Conservation (phyloP, 2,888 invertebrate species). For the Petrophora chlorosata region DNA sequence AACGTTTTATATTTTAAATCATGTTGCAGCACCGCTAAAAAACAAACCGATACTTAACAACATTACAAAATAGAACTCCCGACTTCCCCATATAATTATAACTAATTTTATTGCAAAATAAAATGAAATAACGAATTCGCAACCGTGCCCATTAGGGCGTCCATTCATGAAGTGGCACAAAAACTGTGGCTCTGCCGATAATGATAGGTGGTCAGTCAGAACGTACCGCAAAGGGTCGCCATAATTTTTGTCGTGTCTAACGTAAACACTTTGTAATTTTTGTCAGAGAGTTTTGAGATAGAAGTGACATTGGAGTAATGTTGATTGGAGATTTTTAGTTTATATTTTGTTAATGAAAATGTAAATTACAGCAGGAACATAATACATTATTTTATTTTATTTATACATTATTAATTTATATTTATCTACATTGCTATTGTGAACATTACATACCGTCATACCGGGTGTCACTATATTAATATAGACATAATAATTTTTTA, state of each 20-base stretch:
- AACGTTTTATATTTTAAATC: too few relatives aligned
- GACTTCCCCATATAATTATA: slow-evolving; percentile 26
- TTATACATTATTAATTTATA: too few relatives aligned
- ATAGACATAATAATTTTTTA: too few relatives aligned
- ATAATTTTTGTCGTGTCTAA: slow-evolving; percentile 72
- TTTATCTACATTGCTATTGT: too few relatives aligned
- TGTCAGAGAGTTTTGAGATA: slow-evolving; percentile 45
- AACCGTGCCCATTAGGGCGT: slow-evolving; percentile 56
- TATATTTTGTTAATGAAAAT: too few relatives aligned
- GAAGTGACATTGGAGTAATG: too few relatives aligned
- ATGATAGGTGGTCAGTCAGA: slow-evolving; percentile 64
- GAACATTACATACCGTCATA: too few relatives aligned
- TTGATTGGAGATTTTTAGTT: too few relatives aligned
- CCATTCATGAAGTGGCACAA: slow-evolving; percentile 71
- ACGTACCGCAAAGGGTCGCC: slow-evolving; percentile 62
- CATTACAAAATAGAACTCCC: slow-evolving; percentile 1
- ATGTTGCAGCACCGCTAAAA: too few relatives aligned
- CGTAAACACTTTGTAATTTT: slow-evolving; percentile 69
- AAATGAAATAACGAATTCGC: slow-evolving; percentile 57
- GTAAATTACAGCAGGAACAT: too few relatives aligned
- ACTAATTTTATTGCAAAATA: slow-evolving; percentile 47
- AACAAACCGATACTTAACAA: neutral
- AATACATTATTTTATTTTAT: too few relatives aligned
- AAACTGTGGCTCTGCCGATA: slow-evolving; percentile 63
- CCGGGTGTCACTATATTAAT: too few relatives aligned